These are phyloP conservation scores for Monopis laevigella DNA, from an alignment of 2,888 invertebrate genomes.

Conservation along the genomic window DNA sequence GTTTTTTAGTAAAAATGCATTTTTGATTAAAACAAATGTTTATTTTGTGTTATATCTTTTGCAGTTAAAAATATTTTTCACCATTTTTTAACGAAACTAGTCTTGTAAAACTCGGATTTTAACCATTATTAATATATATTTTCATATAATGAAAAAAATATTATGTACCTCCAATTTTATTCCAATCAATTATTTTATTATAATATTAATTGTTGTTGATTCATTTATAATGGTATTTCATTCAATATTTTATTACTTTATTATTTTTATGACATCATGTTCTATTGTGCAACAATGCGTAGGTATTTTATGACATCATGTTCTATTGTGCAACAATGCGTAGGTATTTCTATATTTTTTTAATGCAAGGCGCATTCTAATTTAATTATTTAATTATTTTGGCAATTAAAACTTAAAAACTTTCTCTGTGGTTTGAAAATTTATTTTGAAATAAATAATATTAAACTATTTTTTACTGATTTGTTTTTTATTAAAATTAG, in stretches of 20 bases:
- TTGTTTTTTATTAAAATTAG: not conserved
- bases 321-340: slow-evolving; percentile 3
- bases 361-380: slow-evolving; percentile 26
- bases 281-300: slow-evolving; percentile 4
- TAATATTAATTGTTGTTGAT: slow-evolving; percentile 7
- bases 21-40: no score
- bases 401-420: slow-evolving; percentile 25
- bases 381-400: no score
- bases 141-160: slow-evolving; percentile 8
- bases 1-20: no score
- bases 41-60: no score
- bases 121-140: slow-evolving; percentile 1
- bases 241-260: slow-evolving; percentile 6
- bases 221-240: slow-evolving; percentile 3
- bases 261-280: slow-evolving; percentile 1
- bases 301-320: slow-evolving; percentile 3
- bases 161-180: slow-evolving; percentile 6
- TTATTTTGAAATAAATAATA: not conserved
- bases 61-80: no score
- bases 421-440: slow-evolving; percentile 37
- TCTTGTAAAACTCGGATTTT: slow-evolving; percentile 1
- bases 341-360: not conserved
- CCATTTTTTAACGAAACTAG: slow-evolving; percentile 1
- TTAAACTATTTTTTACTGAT: slow-evolving; percentile 13
- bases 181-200: slow-evolving; percentile 4